Conservation (phyloP, 1,140 invertebrate genomes). For the honey bee (Apis mellifera) region Amel_HAv3.1 CM009943.2:8083501-8084000, state of each 20-base stretch:
- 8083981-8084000: no score
- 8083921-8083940: background rate
- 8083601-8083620: conserved; percentile 16
- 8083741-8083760: conserved; percentile 51
- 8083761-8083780: conserved; percentile 53
- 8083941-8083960: no score
- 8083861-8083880: conserved; percentile 11
- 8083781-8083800: conserved; percentile 47
- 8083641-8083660: background rate
- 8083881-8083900: conserved; percentile 23
- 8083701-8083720: conserved; percentile 55
- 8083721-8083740: conserved; percentile 44
- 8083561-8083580: background rate
- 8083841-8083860: conserved; percentile 27
- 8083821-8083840: conserved; percentile 21
- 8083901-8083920: background rate
- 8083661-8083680: conserved; percentile 43
- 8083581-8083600: conserved; percentile 26
- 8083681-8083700: conserved; percentile 51
- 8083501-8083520: background rate
- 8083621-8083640: background rate
- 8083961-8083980: no score
- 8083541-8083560: background rate
- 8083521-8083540: no score
- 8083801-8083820: conserved; percentile 4